A percentile compares a stretch with the other conserved stretches of the same genome.
These are phyloP conservation scores for Polypedilum vanderplanki DNA, from an alignment of 1,140 invertebrate species.

Conservation along the genomic window DNA sequence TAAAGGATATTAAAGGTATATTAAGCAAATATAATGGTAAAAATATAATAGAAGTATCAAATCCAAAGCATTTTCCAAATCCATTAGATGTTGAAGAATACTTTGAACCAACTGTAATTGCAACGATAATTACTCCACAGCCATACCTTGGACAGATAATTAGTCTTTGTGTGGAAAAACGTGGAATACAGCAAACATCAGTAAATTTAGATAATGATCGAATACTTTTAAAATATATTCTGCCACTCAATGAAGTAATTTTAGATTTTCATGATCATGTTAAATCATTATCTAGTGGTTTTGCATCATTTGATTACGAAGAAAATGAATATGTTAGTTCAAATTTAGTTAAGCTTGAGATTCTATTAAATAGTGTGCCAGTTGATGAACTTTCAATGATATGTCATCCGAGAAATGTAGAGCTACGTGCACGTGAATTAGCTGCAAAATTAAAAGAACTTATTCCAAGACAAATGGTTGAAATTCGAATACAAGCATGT, in stretches of 20 bases:
- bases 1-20: slow-evolving; percentile 51
- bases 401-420: slow-evolving; percentile 63
- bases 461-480: slow-evolving; percentile 81
- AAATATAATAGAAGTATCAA: slow-evolving; percentile 65
- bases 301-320: slow-evolving; percentile 97
- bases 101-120: slow-evolving; percentile 79
- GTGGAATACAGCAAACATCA: slow-evolving; percentile 68
- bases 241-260: slow-evolving; percentile 90
- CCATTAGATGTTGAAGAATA: slow-evolving; percentile 59
- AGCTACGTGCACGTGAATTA: slow-evolving; percentile 60
- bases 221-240: slow-evolving; percentile 70
- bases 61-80: slow-evolving; percentile 76
- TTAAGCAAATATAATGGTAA: slow-evolving; percentile 52
- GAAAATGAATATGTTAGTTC: slow-evolving; percentile 71
- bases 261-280: slow-evolving; percentile 91
- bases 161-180: slow-evolving; percentile 65
- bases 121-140: slow-evolving; percentile 83
- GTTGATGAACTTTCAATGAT: slow-evolving; percentile 86
- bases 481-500: slow-evolving; percentile 81
- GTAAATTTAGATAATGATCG: slow-evolving; percentile 74
- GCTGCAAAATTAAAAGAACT: slow-evolving; percentile 75
- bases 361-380: slow-evolving; percentile 69
- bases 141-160: slow-evolving; percentile 63
- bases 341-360: slow-evolving; percentile 56
- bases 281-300: slow-evolving; percentile 85